These are phyloP conservation scores for Drosophila persimilis DNA, from an alignment of 1,140 invertebrate genomes.

Conservation along the genomic window DNA sequence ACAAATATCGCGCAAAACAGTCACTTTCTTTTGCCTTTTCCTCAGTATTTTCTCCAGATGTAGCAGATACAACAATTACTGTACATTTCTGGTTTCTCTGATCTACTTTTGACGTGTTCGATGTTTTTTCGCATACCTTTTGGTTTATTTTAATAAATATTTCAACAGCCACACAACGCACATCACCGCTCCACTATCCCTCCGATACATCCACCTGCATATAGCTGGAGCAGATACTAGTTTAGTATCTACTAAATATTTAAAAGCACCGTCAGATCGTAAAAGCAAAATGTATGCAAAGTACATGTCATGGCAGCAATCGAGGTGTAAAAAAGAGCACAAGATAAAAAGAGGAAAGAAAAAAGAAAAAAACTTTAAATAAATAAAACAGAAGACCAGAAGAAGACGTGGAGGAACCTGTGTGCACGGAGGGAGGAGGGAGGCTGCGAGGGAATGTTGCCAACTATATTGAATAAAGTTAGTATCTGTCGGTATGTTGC, in stretches of 20 bases:
- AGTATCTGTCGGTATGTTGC: conserved; percentile 72
- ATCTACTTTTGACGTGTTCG: conserved; percentile 18
- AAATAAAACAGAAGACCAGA: conserved; percentile 62
- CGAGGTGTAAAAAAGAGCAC: conserved; percentile 66
- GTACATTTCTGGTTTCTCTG: background rate
- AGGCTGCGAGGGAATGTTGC: conserved; percentile 2
- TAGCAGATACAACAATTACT: conserved; percentile 3
- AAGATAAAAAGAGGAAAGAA: conserved; percentile 11
- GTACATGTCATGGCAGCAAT: conserved; percentile 77
- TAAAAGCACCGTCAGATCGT: conserved; percentile 75
- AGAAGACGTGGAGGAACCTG: conserved; percentile 4
- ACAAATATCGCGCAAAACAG: too few species aligned
- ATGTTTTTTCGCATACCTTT: conserved; percentile 38
- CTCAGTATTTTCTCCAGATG: background rate
- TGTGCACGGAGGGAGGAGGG: conserved; percentile 2
- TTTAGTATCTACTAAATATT: conserved; percentile 80
- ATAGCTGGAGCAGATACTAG: conserved; percentile 33
- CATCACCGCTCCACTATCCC: conserved; percentile 7
- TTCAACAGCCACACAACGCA: conserved; percentile 54
- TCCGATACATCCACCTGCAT: conserved; percentile 1
- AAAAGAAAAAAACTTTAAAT: conserved; percentile 65
- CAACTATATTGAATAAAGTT: conserved; percentile 80
- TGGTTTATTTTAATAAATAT: conserved; percentile 76
- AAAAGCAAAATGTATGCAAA: conserved; percentile 78
- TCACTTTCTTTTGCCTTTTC: too few species aligned